Conservation (phyloP, 2,888 invertebrate genomes). For the Dasypolia templi region DNA sequence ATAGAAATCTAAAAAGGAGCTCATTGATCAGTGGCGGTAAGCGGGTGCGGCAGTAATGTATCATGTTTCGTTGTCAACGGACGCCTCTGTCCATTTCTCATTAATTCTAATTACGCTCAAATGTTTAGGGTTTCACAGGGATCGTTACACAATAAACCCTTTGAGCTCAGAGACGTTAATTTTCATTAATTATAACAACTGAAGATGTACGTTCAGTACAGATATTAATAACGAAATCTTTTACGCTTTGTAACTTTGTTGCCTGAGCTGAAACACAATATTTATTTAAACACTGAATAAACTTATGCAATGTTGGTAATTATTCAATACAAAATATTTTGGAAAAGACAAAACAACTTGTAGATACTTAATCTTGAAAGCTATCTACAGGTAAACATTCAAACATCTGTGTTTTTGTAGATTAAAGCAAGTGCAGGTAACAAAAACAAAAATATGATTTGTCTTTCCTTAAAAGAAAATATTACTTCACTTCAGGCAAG, state of each 20-base stretch:
- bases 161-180: slow-evolving; percentile 71
- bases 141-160: slow-evolving; percentile 73
- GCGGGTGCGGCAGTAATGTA: slow-evolving; percentile 69
- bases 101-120: slow-evolving; percentile 84
- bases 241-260: slow-evolving; percentile 34
- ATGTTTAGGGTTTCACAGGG: slow-evolving; percentile 78
- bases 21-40: slow-evolving; percentile 65
- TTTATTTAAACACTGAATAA: slow-evolving; percentile 3
- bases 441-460: slow-evolving; percentile 30
- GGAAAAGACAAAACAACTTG: neutral
- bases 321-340: neutral
- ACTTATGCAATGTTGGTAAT: slow-evolving; percentile 5
- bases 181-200: slow-evolving; percentile 69
- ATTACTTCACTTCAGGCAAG: slow-evolving; percentile 35
- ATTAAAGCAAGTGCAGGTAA: slow-evolving; percentile 15
- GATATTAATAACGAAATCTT: slow-evolving; percentile 57
- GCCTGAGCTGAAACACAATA: slow-evolving; percentile 36
- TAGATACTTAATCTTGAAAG: neutral
- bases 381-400: neutral
- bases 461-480: slow-evolving; percentile 44
- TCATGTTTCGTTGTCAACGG: slow-evolving; percentile 82
- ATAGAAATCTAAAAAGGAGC: slow-evolving; percentile 38
- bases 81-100: slow-evolving; percentile 82
- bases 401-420: neutral
- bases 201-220: slow-evolving; percentile 52